A percentile compares a stretch with the other conserved stretches of the same genome.
Conservation (phyloP, 2,888 invertebrate genomes). For the Leptopilina myrica region DNA sequence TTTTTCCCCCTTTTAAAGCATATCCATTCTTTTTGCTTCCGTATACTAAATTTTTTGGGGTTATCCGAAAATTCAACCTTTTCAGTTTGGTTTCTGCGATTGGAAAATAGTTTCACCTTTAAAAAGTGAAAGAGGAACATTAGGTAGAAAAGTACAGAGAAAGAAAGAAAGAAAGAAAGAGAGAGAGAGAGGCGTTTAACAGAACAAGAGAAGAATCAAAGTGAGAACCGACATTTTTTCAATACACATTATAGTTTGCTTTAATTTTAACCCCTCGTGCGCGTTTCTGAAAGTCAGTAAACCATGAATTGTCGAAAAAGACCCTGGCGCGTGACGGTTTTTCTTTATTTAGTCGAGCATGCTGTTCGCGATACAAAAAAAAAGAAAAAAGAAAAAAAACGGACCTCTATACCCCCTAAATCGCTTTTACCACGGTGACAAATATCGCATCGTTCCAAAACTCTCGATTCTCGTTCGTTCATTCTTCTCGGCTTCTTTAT, state of each 20-base stretch:
- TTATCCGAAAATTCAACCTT: too few relatives aligned
- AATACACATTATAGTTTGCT: background rate
- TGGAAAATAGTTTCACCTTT: too few relatives aligned
- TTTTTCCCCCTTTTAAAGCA: too few relatives aligned
- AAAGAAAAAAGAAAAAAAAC: constrained; percentile 45
- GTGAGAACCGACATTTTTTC: background rate
- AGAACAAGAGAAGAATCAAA: background rate
- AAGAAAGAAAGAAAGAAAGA: too few relatives aligned
- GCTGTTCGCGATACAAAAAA: constrained; percentile 52
- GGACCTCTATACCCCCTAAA: constrained; percentile 47
- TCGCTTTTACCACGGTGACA: constrained; percentile 51
- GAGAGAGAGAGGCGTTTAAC: background rate
- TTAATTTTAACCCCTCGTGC: constrained; percentile 23
- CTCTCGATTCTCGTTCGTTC: constrained; percentile 43
- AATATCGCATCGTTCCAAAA: constrained; percentile 47
- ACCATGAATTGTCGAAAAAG: constrained; percentile 42
- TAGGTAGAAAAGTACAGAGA: too few relatives aligned
- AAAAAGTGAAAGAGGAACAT: too few relatives aligned
- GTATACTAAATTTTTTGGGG: too few relatives aligned
- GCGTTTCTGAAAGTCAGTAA: constrained; percentile 27
- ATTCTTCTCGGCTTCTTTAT: constrained; percentile 27
- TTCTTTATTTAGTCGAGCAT: constrained; percentile 37
- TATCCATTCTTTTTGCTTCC: too few relatives aligned
- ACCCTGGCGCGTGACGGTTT: constrained; percentile 53
- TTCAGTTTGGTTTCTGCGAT: too few relatives aligned